These are phyloP conservation scores for Bostrychus sinensis DNA, from an alignment of 2,113 vertebrate genomes.

Conservation along the genomic window DNA sequence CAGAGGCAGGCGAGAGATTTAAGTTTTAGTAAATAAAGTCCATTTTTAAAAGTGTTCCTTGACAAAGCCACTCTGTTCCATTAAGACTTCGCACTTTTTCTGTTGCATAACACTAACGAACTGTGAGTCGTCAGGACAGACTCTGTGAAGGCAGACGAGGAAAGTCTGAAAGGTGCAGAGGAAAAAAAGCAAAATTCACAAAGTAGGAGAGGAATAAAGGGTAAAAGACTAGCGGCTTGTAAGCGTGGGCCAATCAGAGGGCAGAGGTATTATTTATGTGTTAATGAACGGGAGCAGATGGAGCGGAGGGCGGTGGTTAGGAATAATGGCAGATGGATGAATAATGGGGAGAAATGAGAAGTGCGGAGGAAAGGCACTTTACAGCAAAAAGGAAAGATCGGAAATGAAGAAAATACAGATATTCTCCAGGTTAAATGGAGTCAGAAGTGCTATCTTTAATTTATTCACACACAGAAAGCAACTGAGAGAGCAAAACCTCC, in stretches of 20 bases:
- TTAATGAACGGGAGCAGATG: constrained; percentile 34
- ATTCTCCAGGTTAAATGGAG: too few relatives aligned
- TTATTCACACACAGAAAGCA: too few relatives aligned
- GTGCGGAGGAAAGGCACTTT: not conserved
- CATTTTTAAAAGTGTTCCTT: too few relatives aligned
- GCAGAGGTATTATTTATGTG: constrained; percentile 42
- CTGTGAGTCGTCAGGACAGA: constrained; percentile 53
- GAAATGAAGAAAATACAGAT: not conserved
- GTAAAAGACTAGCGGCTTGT: constrained; percentile 2
- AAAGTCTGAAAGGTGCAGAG: constrained; percentile 28
- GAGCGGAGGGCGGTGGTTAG: constrained; percentile 14
- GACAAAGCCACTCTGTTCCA: too few relatives aligned
- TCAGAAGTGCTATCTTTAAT: too few relatives aligned
- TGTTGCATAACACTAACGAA: constrained; percentile 61
- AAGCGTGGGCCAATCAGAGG: constrained; percentile 20
- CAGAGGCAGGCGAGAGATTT: too few relatives aligned
- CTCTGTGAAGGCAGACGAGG: constrained; percentile 53
- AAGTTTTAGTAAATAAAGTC: too few relatives aligned
- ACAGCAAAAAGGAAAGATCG: constrained; percentile 20
- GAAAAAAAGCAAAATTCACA: constrained; percentile 27
- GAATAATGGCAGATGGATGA: constrained; percentile 34
- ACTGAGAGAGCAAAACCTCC: too few relatives aligned
- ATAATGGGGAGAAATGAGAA: constrained; percentile 18
- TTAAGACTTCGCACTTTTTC: too few relatives aligned
- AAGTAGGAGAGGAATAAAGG: too few relatives aligned